Evolutionary conservation across 2,113 vertebrate genomes (phyloP).

Genomic region (Pimephales promelas): DNA sequence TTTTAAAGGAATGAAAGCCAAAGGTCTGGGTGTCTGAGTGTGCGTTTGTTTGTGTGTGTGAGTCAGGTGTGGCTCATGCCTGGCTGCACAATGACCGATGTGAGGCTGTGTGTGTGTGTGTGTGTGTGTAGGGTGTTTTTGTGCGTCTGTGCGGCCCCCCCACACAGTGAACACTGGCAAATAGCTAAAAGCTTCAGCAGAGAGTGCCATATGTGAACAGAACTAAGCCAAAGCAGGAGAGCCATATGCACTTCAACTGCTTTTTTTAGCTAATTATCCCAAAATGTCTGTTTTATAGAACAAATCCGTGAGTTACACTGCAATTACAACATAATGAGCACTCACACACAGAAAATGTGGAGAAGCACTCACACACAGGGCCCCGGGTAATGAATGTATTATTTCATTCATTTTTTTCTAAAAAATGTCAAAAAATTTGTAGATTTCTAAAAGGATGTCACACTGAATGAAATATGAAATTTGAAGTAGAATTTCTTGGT

Average conservation of each 20-base stretch:
- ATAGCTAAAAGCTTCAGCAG: constrained; percentile 53
- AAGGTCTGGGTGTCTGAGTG: constrained; percentile 46
- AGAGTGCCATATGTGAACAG: constrained; percentile 48
- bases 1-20: constrained; percentile 36
- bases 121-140: constrained; percentile 19
- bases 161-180: constrained; percentile 46
- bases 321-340: constrained; percentile 11
- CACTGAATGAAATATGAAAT: too few relatives aligned
- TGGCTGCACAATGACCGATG: constrained; percentile 22
- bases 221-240: constrained; percentile 44
- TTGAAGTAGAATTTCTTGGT: too few relatives aligned
- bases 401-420: not conserved
- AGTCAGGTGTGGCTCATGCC: constrained; percentile 47
- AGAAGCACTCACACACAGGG: too few relatives aligned
- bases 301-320: constrained; percentile 32
- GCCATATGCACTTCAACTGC: constrained; percentile 48
- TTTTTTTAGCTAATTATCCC: constrained; percentile 41
- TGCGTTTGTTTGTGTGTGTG: constrained; percentile 26
- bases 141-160: constrained; percentile 17
- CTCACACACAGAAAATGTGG: not conserved
- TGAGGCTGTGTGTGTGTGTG: not conserved
- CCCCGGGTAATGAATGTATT: not conserved
- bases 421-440: too few relatives aligned
- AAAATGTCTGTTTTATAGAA: constrained; percentile 47
- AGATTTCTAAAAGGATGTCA: too few relatives aligned